Evolutionary conservation across 2,888 invertebrate genomes (phyloP), one percentile per base, ranked within the genome.

Genomic region (Papilio demoleus): DNA sequence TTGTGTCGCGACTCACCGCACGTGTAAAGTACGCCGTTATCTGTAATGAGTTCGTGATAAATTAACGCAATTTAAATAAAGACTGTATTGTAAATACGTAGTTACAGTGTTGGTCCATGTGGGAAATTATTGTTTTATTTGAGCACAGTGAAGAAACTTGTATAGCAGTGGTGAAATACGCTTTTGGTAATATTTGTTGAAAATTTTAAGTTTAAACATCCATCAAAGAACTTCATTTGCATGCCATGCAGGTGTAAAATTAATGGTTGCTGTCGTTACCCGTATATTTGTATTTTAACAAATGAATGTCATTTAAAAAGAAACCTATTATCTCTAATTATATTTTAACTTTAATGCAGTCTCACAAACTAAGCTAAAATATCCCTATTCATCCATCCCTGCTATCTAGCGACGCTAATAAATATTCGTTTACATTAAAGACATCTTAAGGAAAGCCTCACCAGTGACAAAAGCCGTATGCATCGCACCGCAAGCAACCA

Each of bases 1-100:
- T 95, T 95, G 86, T 96, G 95, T 74, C 95, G 88, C 62, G 95
- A 94, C 86, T 96, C 96, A 59, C 96, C 96, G 84, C 95, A 96
- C 62, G 94, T 94, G 83, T 94, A 95, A 68, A 96, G 86, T 72
- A 94, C 91, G n/a, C 95, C 95, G 81, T 93, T 94, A 79, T 94
- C 96, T 95, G 85, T 65, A 86, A 87, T 65, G 31, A 42, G 64
- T 60, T 61, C 67, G 40, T 34, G 42, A 45, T n/a, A 22, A 22
- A 65, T 65, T 34, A 59, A 34, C 36, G 38, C 66, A 42, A 14
- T 24, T 38, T 38, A 50, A 63, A 31, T 9, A 14, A 8, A 64
- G 24, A 50, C 19, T 27, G 14, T 27, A 3, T 53, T 53, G 1
- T 6, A n/a, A n/a, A 24, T 50, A 0, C 47, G 0, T 22, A 11